phyloP scores from a whole-genome alignment of 2,113 vertebrate genomes.

The Aviceda subcristata region DNA sequence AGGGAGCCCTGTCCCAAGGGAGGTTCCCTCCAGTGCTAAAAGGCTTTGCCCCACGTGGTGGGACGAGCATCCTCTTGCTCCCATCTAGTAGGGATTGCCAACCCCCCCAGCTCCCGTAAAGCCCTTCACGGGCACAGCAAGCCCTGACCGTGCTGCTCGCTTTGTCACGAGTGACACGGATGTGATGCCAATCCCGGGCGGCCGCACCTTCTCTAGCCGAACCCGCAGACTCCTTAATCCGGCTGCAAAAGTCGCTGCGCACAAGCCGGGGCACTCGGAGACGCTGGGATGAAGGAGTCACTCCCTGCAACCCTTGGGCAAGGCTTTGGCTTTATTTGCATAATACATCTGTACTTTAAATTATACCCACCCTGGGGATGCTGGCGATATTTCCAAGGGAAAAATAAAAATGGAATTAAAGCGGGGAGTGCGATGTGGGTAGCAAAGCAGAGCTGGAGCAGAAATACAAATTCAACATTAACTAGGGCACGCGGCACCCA shows the following conservation, averaged over 20 bases:
- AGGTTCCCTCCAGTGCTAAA: not conserved
- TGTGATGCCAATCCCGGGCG: accelerated
- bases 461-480: not conserved
- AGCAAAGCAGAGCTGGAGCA: not conserved
- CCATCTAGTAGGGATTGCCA: not conserved
- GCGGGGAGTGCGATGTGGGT: accelerated
- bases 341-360: not conserved
- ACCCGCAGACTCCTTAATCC: not conserved
- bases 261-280: not conserved
- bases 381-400: not conserved
- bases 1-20: not conserved
- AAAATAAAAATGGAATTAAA: not conserved
- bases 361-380: not conserved
- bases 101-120: accelerated
- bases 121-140: not conserved
- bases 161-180: not conserved
- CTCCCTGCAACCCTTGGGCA: not conserved
- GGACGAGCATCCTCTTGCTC: not conserved
- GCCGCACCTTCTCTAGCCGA: not conserved
- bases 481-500: not conserved
- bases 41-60: not conserved
- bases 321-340: slow-evolving; percentile 17
- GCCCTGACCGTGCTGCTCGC: not conserved
- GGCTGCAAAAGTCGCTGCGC: not conserved
- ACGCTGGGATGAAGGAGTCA: not conserved